These are phyloP conservation scores for Anas platyrhynchos DNA, from an alignment of 2,113 vertebrate species.

Conservation along the genomic window DNA sequence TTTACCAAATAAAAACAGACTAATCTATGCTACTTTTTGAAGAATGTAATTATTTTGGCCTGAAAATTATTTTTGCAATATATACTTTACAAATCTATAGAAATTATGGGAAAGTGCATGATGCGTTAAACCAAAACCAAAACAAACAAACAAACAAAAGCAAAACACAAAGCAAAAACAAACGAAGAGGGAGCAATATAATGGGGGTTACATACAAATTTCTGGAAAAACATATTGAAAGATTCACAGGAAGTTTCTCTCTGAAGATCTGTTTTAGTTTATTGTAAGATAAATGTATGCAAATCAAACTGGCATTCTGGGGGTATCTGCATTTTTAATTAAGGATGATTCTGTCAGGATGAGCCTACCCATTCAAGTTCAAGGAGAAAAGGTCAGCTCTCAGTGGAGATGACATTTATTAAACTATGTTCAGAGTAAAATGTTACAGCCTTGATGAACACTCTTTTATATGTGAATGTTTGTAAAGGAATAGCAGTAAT, in stretches of 20 bases:
- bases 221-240: not conserved
- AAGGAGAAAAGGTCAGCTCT: constrained; percentile 33
- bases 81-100: not conserved
- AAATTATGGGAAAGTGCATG: not conserved
- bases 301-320: not conserved
- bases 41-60: not conserved
- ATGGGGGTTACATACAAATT: not conserved
- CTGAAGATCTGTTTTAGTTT: constrained; percentile 28
- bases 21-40: not conserved
- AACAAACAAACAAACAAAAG: too few relatives aligned
- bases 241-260: not conserved
- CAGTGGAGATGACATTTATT: constrained; percentile 10
- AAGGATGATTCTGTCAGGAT: not conserved
- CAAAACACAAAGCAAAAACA: too few relatives aligned
- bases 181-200: not conserved
- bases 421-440: not conserved
- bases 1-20: not conserved
- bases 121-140: not conserved
- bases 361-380: not conserved
- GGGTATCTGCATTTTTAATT: not conserved
- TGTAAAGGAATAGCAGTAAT: not conserved
- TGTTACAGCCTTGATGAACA: not conserved
- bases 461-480: not conserved
- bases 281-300: not conserved
- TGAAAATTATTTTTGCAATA: not conserved